Base-by-base conservation (phyloP, 2,797 vertebrate species). In the Anguilla obscura region DNA sequence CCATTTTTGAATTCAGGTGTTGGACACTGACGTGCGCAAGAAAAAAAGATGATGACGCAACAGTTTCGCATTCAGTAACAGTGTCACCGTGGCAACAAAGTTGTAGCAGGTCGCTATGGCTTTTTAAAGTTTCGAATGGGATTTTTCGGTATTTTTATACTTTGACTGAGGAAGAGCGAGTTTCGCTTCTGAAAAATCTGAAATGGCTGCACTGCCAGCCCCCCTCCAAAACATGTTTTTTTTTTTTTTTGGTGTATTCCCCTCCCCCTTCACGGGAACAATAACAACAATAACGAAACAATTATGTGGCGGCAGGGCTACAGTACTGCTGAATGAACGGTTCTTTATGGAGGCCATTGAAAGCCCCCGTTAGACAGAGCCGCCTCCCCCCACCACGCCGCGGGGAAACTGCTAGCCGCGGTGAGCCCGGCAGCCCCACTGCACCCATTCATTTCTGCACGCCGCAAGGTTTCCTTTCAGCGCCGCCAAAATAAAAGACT, bases 351-450 rank as follows among this genome's bases (percentile, higher is more conserved):
- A 86, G 90, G 85, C 86, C 48, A 88, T 89, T 90, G 87, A 93
- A 93, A 91, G 86, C 33, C 84, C 7, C 82, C 80, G 76, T 80
- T 88, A 87, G 86, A 79, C 85, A 54, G 14, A 24, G 83, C 56
- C 48, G 40, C 60, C 52, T 52, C 66, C n/a, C 60, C 86, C 30
- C 71, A 88, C 74, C 89, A 92, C 91, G 92, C 88, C 90, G 92
- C 14, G 10, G 88, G 89, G 94, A 95, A 94, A 50, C 1, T 91
- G 85, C 92, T 90, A 87, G 94, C 87, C 85, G 90, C 93, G 91
- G 79, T 89, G 18, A 45, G 94, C 90, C 52, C 87, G 88, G 86
- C 88, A 76, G 66, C 21, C 83, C 84, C 90, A 91, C 89, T 91
- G 90, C 85, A 87, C 86, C 50, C 88, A 91, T 92, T 91, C 90